Evolutionary conservation across 2,797 vertebrate genomes (phyloP).

Genomic region (Gastrophryne carolinensis): DNA sequence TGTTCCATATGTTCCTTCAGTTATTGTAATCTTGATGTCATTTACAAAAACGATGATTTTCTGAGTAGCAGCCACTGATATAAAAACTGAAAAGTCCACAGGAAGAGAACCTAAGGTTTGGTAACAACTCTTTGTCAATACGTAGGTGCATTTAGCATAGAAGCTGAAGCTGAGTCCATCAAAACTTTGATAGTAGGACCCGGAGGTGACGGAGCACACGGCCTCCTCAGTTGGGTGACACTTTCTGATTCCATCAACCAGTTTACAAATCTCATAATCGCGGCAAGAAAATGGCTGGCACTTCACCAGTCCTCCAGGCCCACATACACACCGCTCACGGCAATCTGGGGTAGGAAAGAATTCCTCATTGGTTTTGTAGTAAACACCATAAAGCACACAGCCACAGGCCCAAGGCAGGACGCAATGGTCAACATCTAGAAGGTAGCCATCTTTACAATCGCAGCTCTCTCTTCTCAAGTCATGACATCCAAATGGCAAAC

Average conservation of each 20-base stretch:
- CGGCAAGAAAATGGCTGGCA: background rate
- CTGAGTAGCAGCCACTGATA: background rate
- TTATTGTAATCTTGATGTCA: constrained; percentile 54
- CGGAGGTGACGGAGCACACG: background rate
- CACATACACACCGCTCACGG: constrained; percentile 16
- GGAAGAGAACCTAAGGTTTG: rapidly evolving
- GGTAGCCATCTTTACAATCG: constrained; percentile 34
- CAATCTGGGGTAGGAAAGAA: constrained; percentile 30
- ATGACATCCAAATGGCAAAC: constrained; percentile 24
- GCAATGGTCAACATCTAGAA: background rate
- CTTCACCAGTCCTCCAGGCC: background rate
- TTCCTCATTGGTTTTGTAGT: constrained; percentile 6
- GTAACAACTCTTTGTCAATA: background rate
- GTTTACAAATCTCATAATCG: constrained; percentile 4
- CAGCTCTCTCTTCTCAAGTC: constrained; percentile 58
- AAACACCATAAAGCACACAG: constrained; percentile 31
- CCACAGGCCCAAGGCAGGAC: background rate
- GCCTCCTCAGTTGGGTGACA: background rate
- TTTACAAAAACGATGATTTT: constrained; percentile 53
- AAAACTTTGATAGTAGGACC: constrained; percentile 6
- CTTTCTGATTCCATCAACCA: background rate
- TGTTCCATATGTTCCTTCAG: constrained; percentile 49
- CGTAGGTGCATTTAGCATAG: background rate
- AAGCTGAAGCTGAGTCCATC: background rate
- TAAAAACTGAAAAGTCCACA: constrained; percentile 55